Conservation (phyloP, 2,113 vertebrate genomes). For the Callospermophilus lateralis region DNA sequence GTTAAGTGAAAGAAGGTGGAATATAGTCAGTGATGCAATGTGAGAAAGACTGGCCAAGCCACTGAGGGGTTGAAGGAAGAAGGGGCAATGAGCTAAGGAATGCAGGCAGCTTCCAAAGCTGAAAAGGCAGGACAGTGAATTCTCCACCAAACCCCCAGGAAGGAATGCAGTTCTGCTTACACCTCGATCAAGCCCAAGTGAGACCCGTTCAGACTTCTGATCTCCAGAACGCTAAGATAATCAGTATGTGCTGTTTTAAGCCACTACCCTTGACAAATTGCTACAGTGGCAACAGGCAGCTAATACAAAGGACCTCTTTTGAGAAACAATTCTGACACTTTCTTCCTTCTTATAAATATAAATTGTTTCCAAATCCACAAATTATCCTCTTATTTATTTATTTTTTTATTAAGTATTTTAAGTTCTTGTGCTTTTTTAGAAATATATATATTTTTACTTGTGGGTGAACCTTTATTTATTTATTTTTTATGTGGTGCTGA, state of each 20-base stretch:
- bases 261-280: background rate
- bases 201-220: background rate
- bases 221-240: background rate
- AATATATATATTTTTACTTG: no score
- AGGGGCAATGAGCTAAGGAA: background rate
- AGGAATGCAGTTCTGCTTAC: background rate
- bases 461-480: no score
- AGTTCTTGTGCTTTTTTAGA: no score
- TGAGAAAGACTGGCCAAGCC: background rate
- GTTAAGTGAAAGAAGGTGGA: background rate
- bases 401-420: no score
- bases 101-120: background rate
- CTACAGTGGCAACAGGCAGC: background rate
- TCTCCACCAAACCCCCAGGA: background rate
- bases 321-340: background rate
- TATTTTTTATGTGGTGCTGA: no score
- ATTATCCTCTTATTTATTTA: background rate
- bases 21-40: background rate
- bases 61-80: background rate
- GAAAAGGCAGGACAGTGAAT: background rate
- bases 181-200: background rate
- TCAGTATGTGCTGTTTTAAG: background rate
- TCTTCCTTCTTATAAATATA: background rate
- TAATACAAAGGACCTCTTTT: rapidly evolving
- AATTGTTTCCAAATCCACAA: background rate